Base-by-base conservation (phyloP, 92 coral and sea anemone genomes). In the Diadumene lineata region DNA sequence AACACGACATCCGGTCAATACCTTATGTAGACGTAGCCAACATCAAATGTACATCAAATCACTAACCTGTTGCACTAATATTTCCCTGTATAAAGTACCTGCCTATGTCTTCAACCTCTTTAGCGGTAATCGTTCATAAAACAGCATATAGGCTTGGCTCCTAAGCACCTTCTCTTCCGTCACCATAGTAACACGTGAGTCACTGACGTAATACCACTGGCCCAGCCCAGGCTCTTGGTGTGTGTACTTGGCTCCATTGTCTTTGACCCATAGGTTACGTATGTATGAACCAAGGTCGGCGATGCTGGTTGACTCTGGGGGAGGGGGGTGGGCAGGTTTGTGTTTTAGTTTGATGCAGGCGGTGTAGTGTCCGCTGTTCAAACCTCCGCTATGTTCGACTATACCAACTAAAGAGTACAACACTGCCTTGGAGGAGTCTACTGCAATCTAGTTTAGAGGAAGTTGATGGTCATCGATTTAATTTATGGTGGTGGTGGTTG, bases 331-430 rank as follows among this genome's bases (percentile, higher is more conserved):
- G 46, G 82, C 32, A 13, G 86, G 80, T 22, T 60, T 69, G 68
- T 74, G 70, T 28, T 82, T 85, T 60, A 82, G 82, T 60, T 88
- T 89, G 71, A 92, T 90, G 75, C 74, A 94, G 10, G 98, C 98
- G 1, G 98, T 94, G 82, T 94, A 94, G 63, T 94, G 98, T 2
- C 98, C 98, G 64, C 98, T 92, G 87, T 92, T 90, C 84, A 94
- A 67, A 16, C 89, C 90, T 7, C 98, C 98, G 22, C 96, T 88
- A 78, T 94, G 98, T 30, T 94, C 92, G 38, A 94, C 92, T 1
- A 92, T 73, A 0, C 98, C 98, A 70, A 79, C 83, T 55, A 94
- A 75, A 0, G 98, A 81, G 73, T 94, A 94, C 46, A 94, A 69
- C 22, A 94, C 96, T 31, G 70, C 87, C 7, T 93, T 94, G 28